Base-by-base conservation (phyloP, 2,888 invertebrate genomes). In the Gnatocerus cornutus region DNA sequence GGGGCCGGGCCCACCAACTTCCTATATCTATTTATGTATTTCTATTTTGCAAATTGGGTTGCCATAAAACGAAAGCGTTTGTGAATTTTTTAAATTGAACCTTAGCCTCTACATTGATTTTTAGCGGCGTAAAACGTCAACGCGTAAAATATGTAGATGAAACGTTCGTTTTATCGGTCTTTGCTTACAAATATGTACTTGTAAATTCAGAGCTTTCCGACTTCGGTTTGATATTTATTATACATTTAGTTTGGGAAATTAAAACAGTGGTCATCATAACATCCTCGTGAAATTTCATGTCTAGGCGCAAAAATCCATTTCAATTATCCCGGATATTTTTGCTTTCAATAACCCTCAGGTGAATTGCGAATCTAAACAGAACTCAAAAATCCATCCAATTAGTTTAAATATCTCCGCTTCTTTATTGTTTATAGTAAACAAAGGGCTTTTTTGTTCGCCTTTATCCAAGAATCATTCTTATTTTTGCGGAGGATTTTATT, bases 11-110 rank as follows among this genome's bases (percentile, higher is more conserved):
- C 21, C 21, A 21, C 4, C 21, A 21, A 21, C 21, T 21, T 21
- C 21, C 2, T 4, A 4, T 21, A 4, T 21, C 21, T 21, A 21
- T 21, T 21, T 21, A 21, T n/a, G n/a, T n/a, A n/a, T n/a, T n/a
- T n/a, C n/a, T n/a, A 21, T 3, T 21, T 21, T 21, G 21, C 21
- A 21, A n/a, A n/a, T n/a, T n/a, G 50, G 58, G 58, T 50, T 48
- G 39, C 50, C 50, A 56, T 66, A 66, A 66, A 66, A 66, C 50
- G 50, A 66, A 58, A 66, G 39, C 14, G 58, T 58, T 66, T 66
- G 58, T 39, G 58, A 66, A 64, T 58, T 56, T 66, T 66, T 66
- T 21, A 41, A 53, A 64, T 64, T 64, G 43, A 43, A 64, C 43
- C 52, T 63, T 52, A 37, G 21, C 52, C 30, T 64, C 14, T 12